Conservation (phyloP, 2,113 vertebrate species). For the Tachuris rubrigastra region DNA sequence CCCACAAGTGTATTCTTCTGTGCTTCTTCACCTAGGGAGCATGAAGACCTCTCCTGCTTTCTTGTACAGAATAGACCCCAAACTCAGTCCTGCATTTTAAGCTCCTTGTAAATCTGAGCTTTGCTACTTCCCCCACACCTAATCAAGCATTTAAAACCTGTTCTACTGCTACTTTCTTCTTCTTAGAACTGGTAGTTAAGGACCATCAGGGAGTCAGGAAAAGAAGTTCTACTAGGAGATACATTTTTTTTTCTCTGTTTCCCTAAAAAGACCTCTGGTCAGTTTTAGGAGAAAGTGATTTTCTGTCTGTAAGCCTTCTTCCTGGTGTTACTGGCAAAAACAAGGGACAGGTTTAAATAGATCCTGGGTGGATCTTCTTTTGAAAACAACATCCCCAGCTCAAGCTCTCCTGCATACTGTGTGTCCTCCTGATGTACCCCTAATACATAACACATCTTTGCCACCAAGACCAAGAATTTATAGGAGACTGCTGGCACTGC, state of each 20-base stretch:
- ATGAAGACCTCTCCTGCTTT: background rate
- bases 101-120: background rate
- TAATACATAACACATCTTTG: background rate
- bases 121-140: background rate
- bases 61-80: background rate
- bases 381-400: background rate
- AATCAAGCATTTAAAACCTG: background rate
- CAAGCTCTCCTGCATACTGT: background rate
- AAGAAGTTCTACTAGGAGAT: background rate
- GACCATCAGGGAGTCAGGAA: background rate
- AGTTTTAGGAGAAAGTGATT: background rate
- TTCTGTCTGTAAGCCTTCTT: background rate
- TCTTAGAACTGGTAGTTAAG: background rate
- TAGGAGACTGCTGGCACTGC: background rate
- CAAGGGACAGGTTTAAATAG: conserved; percentile 10
- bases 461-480: background rate
- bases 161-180: background rate
- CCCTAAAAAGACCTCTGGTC: background rate
- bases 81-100: background rate
- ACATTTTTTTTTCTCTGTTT: background rate
- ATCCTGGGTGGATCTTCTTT: background rate
- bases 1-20: background rate
- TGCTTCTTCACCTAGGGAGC: background rate
- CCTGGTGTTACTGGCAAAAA: conserved; percentile 14
- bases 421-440: background rate